Conservation (phyloP, 2,113 vertebrate genomes). For the Forbesichthys agassizii region DNA sequence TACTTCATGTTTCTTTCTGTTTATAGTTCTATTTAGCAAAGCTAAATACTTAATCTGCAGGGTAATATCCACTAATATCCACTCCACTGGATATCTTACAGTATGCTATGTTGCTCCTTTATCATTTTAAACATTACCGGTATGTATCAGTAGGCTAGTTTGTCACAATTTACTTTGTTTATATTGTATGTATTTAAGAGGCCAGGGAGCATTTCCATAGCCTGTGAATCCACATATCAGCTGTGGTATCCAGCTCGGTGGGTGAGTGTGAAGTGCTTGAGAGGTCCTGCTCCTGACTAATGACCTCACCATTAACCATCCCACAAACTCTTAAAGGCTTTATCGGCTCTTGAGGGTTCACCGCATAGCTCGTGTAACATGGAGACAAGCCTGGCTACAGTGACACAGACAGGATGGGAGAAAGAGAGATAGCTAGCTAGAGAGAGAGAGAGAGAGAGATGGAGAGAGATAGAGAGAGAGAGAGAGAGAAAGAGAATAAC, state of each 20-base stretch:
- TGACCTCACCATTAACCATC: constrained; percentile 9
- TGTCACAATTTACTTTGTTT: too few relatives aligned
- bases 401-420: not conserved
- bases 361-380: constrained; percentile 21
- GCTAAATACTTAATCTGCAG: not conserved
- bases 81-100: too few relatives aligned
- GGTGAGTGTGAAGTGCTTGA: not conserved
- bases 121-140: too few relatives aligned
- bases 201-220: too few relatives aligned
- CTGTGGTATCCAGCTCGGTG: constrained; percentile 7
- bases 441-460: constrained; percentile 6
- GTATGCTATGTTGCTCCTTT: too few relatives aligned
- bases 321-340: constrained; percentile 36
- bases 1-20: not conserved
- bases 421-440: not conserved
- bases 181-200: too few relatives aligned
- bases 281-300: constrained; percentile 14
- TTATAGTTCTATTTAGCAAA: not conserved
- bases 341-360: constrained; percentile 8
- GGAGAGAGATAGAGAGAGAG: constrained; percentile 5
- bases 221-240: constrained; percentile 12
- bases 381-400: constrained; percentile 17
- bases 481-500: constrained; percentile 2
- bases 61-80: too few relatives aligned
- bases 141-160: too few relatives aligned